Conservation (phyloP, 1,140 invertebrate species). For the Hyles vespertilio region DNA sequence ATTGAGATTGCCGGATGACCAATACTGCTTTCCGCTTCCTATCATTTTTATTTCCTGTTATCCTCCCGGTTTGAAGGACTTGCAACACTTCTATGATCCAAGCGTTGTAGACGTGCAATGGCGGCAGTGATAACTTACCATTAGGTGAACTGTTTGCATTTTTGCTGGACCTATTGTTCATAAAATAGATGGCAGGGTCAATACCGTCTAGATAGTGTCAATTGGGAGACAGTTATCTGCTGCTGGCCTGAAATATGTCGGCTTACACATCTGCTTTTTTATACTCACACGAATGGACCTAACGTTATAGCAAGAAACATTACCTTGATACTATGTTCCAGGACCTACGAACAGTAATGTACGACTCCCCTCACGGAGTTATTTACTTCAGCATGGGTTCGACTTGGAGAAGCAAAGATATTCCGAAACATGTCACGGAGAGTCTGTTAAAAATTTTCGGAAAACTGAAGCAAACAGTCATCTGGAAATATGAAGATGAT, state of each 20-base stretch:
- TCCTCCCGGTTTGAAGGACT: background rate
- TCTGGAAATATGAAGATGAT: slow-evolving; percentile 68
- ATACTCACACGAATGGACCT: too few species aligned
- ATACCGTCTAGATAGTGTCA: background rate
- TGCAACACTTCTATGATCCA: too few species aligned
- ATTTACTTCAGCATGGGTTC: slow-evolving; percentile 73
- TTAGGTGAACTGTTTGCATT: background rate
- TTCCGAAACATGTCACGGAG: slow-evolving; percentile 24
- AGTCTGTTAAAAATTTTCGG: slow-evolving; percentile 56
- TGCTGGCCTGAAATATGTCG: too few species aligned
- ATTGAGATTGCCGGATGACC: too few species aligned
- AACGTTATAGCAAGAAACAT: too few species aligned
- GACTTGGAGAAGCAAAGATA: slow-evolving; percentile 42
- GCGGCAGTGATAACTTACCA: background rate
- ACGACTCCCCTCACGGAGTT: slow-evolving; percentile 52
- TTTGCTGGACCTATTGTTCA: background rate
- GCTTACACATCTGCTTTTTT: too few species aligned
- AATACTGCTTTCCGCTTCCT: too few species aligned
- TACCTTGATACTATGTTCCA: slow-evolving; percentile 13
- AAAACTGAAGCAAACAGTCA: slow-evolving; percentile 46
- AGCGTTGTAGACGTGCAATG: too few species aligned
- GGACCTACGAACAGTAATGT: slow-evolving; percentile 57
- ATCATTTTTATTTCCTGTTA: background rate
- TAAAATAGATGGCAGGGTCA: background rate
- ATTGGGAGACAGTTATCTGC: background rate